A percentile compares a stretch with the other conserved stretches of the same genome.
Conservation (phyloP, 1,140 invertebrate species). For the Plectrocnemia conspersa region DNA sequence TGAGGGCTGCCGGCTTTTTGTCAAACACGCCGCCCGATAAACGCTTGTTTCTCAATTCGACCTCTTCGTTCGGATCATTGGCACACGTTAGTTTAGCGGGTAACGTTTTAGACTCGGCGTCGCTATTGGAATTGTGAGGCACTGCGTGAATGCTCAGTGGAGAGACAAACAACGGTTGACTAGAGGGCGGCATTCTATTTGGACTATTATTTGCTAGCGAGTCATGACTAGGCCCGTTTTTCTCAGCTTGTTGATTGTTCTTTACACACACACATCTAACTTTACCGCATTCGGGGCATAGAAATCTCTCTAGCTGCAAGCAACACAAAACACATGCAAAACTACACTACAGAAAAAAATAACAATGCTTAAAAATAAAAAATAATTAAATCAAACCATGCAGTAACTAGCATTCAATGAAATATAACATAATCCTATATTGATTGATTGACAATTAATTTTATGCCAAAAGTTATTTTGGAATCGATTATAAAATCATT, state of each 20-base stretch:
- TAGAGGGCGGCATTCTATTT: not conserved
- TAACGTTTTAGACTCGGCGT: not conserved
- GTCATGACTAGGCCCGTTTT: not conserved
- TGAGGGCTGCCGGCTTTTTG: not conserved
- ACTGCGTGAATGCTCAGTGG: not conserved
- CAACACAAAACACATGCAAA: constrained; percentile 45
- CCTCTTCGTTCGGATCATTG: not conserved
- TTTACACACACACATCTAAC: constrained; percentile 52
- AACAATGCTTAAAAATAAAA: not conserved
- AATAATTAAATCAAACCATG: not conserved
- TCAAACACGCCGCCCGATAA: not conserved
- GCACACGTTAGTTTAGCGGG: not conserved
- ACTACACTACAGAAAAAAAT: constrained; percentile 29
- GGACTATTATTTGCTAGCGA: not conserved
- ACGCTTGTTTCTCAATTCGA: not conserved
- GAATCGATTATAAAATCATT: no score
- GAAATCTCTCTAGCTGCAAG: constrained; percentile 58
- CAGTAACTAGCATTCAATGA: no score
- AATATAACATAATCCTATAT: no score
- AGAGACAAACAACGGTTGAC: not conserved
- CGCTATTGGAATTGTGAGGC: not conserved
- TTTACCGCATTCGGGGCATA: constrained; percentile 56
- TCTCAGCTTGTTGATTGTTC: constrained; percentile 11
- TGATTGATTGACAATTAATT: no score
- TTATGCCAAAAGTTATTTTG: no score